Evolutionary conservation across 37 sponge, comb jelly and placozoan genomes (phyloP), one percentile per base, ranked within the genome.

Genomic region (Tethya wilhelma): DNA sequence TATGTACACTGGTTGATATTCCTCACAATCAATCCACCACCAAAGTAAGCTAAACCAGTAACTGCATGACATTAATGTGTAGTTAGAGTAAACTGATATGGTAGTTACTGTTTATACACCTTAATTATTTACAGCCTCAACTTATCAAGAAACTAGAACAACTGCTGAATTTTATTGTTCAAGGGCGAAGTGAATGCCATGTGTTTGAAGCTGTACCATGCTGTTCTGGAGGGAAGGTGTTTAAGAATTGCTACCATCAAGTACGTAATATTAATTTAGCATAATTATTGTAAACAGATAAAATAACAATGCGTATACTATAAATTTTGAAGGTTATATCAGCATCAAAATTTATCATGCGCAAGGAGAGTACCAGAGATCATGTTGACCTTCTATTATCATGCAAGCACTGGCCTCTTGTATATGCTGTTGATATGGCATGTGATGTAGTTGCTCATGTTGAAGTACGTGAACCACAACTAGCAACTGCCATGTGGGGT

Each of bases 311-410:
- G 44, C 28, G 39, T 3, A 38, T 9, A 23, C n/a, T n/a, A n/a
- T n/a, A n/a, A n/a, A n/a, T n/a, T n/a, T 19, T 40, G 1, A 23
- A 69, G 70, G 70, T 69, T 20, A 69, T 69, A 22, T 69, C 70
- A 22, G 70, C 70, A 33, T 29, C 70, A 69, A 69, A 69, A 40
- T 69, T 29, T 30, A 69, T 69, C n/a, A 38, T 69, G 70, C 70
- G 70, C 25, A 69, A 69, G 25, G 70, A 69, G 29, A 69, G 70
- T 44, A 69, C 70, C 42, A 69, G 70, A 42, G 70, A 69, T 42
- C 70, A 69, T 42, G 70, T 69, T 69, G 70, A 69, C 44, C 70
- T 69, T 40, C 70, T 69, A 23, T 23, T 69, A 22, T 69, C 70
- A 22, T 69, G 44, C 4, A 23, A 30, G n/a, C 42, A 38, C 44